phyloP scores from a whole-genome alignment of 2,797 vertebrate species.

The Peromyscus aztecus region DNA sequence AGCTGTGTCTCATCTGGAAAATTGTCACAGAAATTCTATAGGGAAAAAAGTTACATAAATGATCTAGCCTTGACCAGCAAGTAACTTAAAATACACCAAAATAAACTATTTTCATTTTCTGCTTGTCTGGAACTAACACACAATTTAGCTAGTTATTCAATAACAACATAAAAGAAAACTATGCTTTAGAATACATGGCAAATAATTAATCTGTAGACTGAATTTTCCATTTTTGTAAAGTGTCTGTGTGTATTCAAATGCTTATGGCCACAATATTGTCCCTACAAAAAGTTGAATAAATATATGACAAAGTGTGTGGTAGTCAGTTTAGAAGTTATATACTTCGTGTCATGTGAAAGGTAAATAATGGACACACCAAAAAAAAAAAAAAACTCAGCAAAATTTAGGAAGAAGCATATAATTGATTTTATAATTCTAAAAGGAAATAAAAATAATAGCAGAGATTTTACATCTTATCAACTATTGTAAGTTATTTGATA shows the following conservation, averaged over 20 bases:
- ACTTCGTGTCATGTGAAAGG: not conserved
- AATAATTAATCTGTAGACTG: not conserved
- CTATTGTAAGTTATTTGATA: not conserved
- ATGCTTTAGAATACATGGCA: slow-evolving; percentile 9
- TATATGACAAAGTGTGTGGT: not conserved
- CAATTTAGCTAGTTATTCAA: not conserved
- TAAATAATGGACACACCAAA: not conserved
- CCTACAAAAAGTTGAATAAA: not conserved
- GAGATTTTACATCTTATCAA: not conserved
- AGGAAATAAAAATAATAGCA: not conserved
- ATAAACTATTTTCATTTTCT: not conserved
- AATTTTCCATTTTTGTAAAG: slow-evolving; percentile 5
- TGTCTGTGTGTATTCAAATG: not conserved
- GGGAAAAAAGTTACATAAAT: not conserved
- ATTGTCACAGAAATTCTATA: not conserved
- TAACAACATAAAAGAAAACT: not conserved
- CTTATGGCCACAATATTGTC: not conserved
- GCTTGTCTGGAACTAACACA: not conserved
- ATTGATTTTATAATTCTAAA: not conserved
- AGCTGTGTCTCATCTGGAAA: slow-evolving; percentile 12
- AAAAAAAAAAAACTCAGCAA: not conserved
- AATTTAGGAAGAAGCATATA: not conserved
- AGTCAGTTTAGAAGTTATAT: not conserved
- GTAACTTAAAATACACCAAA: not conserved
- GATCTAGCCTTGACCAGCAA: slow-evolving; percentile 28